Evolutionary conservation across 1,140 invertebrate species (phyloP).

Genomic region (Maconellicoccus hirsutus): DNA sequence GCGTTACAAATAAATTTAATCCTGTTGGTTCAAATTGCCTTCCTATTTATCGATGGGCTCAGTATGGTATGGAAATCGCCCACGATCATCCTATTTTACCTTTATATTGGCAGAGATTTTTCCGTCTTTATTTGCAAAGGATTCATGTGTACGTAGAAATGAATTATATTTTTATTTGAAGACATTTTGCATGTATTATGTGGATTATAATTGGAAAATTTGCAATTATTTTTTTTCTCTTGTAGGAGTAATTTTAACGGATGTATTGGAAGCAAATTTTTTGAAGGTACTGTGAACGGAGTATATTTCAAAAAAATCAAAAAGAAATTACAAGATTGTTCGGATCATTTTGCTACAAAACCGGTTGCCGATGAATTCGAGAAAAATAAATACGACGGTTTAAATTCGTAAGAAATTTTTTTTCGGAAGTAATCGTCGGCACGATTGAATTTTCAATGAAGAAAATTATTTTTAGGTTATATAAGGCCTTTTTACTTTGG

Average conservation of each 20-base stretch:
- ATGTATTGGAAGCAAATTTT: slow-evolving; percentile 63
- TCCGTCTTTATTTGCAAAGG: slow-evolving; percentile 55
- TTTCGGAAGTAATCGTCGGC: not conserved
- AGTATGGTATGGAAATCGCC: slow-evolving; percentile 60
- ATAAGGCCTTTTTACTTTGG: slow-evolving; percentile 58
- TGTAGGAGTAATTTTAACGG: slow-evolving; percentile 38
- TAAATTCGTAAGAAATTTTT: not conserved
- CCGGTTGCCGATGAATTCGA: slow-evolving; percentile 31
- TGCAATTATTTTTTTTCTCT: slow-evolving; percentile 18
- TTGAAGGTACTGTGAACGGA: slow-evolving; percentile 56
- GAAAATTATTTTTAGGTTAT: slow-evolving; percentile 36
- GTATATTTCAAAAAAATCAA: slow-evolving; percentile 61
- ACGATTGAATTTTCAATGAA: slow-evolving; percentile 23
- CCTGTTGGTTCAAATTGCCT: slow-evolving; percentile 45
- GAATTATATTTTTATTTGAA: too few species aligned
- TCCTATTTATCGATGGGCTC: slow-evolving; percentile 64
- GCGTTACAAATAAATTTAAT: slow-evolving; percentile 45
- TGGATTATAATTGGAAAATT: not conserved
- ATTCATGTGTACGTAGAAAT: slow-evolving; percentile 43
- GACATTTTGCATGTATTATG: not conserved
- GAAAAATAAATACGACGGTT: not conserved
- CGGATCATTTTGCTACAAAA: slow-evolving; percentile 44
- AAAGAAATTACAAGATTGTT: slow-evolving; percentile 51
- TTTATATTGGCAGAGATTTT: slow-evolving; percentile 70
- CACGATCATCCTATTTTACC: slow-evolving; percentile 57